These are phyloP conservation scores for Heliconius sara DNA, from an alignment of 2,888 invertebrate genomes.

Conservation along the genomic window DNA sequence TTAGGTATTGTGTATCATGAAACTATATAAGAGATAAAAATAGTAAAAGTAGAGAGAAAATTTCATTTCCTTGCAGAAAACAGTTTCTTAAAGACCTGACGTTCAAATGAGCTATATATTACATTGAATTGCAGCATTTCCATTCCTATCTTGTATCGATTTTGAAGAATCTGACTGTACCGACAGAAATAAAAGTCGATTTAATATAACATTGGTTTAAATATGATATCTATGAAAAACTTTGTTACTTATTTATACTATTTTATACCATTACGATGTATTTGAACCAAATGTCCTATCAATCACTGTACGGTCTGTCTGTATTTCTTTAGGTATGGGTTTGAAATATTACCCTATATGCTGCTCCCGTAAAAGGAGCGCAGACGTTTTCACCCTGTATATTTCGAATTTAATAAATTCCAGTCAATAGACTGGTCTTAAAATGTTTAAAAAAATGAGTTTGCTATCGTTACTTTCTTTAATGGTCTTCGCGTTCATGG, in stretches of 20 bases:
- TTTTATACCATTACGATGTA: background rate
- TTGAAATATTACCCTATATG: no score
- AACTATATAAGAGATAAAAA: background rate
- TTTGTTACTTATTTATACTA: no score
- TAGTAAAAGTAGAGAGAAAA: background rate
- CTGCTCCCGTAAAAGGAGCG: no score
- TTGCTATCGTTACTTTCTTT: constrained; percentile 26
- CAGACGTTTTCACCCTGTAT: no score
- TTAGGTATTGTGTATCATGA: no score
- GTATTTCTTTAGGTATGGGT: no score
- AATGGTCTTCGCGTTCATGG: constrained; percentile 18
- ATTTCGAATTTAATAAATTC: background rate
- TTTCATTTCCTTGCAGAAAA: background rate
- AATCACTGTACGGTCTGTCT: no score
- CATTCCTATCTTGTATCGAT: constrained; percentile 35
- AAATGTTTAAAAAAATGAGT: background rate
- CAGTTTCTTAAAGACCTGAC: constrained; percentile 5
- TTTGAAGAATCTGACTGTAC: constrained; percentile 27
- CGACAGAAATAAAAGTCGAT: constrained; percentile 10
- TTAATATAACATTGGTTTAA: no score
- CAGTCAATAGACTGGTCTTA: background rate
- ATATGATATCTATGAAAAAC: no score
- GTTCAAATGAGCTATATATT: constrained; percentile 25
- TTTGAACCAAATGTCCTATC: no score
- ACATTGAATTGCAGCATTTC: constrained; percentile 29